Evolutionary conservation across 1,140 invertebrate species (phyloP), one percentile per base, ranked within the genome.

Genomic region (Camponotus pennsylvanicus): DNA sequence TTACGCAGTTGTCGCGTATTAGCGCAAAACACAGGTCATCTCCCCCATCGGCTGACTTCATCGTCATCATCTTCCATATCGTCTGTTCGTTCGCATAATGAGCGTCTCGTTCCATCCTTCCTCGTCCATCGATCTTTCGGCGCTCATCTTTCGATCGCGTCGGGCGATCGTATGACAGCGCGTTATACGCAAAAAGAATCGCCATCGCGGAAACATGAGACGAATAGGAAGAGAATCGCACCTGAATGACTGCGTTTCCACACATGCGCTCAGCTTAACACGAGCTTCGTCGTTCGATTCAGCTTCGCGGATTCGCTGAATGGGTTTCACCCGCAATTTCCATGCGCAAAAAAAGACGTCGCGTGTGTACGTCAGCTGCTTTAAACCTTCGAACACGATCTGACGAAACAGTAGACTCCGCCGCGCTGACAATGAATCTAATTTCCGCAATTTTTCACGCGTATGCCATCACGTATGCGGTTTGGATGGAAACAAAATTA

Each of bases 151-250:
- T 79, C 73, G 73, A 85, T 67, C 27, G n/a, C 37, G 34, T 45
- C 34, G 45, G 9, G 73, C 61, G 85, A 86, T 86, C 85, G 70
- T 76, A 86, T 86, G 63, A 85, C 85, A 75, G 67, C 69, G 85
- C 69, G 63, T 32, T 34, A 69, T 70, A 42, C 59, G 59, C 66
- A 32, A 86, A 85, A 55, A 70, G 42, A 55, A 57, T 57, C 55
- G 42, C 66, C 57, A 55, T 2, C 32, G 49, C 59, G 21, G 86
- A 55, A 88, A 88, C 59, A n/a, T 64, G 86, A 88, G 55, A 67
- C 84, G 86, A 88, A 88, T 80, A 86, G 86, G 86, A 88, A 88
- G 64, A 21, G 67, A 71, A 40, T 11, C 4, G 52, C 57, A 49
- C 11, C 45, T 64, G 49, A n/a, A 64, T 45, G 32, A n/a, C 45